Base-by-base conservation (phyloP, 2,797 vertebrate species). In the Phataginus tetradactyla region DNA sequence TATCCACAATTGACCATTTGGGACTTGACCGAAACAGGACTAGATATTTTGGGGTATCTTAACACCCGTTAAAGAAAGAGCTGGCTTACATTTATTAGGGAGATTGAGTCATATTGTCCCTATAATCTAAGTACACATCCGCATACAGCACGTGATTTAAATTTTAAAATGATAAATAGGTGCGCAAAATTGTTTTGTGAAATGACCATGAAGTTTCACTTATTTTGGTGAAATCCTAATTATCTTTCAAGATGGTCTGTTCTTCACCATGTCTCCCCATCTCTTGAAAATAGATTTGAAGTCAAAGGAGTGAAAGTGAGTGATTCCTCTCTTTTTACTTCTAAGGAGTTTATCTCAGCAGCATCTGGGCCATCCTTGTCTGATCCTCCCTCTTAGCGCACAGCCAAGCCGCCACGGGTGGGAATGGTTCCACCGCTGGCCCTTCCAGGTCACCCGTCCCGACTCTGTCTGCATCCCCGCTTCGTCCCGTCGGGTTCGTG, bases 241-340 rank as follows among this genome's bases (percentile, higher is more conserved):
- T 80, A 85, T 64, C 34, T 95, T 81, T 45, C 78, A 86, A 91
- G 57, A 83, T 45, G 9, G 1, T 77, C 68, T 90, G 6, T 63
- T 83, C 10, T 79, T 64, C 21, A 90, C 34, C 6, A 29, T n/a
- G n/a, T 78, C 7, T 74, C 12, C 59, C 4, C 20, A 4, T 17
- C 42, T 87, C 66, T 92, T 97, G 86, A 87, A 92, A 94, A 78
- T 92, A 29, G 69, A 87, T 91, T 18, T 83, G 85, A 95, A 93
- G 37, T 57, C 61, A 57, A 37, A 51, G 79, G 29, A 84, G 57
- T 66, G 39, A 80, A 93, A 95, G 68, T 64, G 20, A 86, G 57
- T 45, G 18, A 74, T 84, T 66, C 59, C 66, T 86, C 59, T 86
- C 57, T 68, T 75, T 86, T 96, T 80, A 49, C 74, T 72, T 83